Base-by-base conservation (phyloP, 2,113 vertebrate species). In the Callopanchax toddi region DNA sequence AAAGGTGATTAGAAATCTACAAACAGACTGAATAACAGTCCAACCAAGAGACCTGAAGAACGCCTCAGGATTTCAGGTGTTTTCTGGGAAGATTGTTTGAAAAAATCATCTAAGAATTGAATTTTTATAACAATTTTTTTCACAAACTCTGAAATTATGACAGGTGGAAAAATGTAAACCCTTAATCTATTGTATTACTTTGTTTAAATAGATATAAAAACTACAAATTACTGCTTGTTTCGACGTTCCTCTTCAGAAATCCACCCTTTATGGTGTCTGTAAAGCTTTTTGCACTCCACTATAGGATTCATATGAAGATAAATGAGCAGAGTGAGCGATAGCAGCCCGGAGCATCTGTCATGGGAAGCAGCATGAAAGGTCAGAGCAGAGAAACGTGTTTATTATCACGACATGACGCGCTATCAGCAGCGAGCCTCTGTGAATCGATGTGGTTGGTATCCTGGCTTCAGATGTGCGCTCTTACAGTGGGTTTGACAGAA, bases 361-460 rank as follows among this genome's bases (percentile, higher is more conserved):
- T 15, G 67, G 73, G 57, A 57, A 15, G 0, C 53, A 49, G 45
- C 67, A 55, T 50, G 42, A 73, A 84, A 81, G 73, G 83, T 82
- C 78, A 59, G 13, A 2, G 23, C 46, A 17, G 60, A 44, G 49
- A 73, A 75, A 76, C 36, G 71, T 86, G 84, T 86, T 86, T 87
- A 79, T 87, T 82, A 75, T 82, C 68, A 52, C 18, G 57, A 74
- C 67, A 50, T 85, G 79, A 85, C 61, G 71, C 15, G 18, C 21
- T 84, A 83, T 82, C 78, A 48, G 60, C 36, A 20, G 7, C 6
- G 54, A 65, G 66, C 59, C 50, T 43, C 64, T 58, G 11, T 55
- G 29, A 67, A 66, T 59, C 37, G 21, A 63, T 2, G 20, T 74
- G 82, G 71, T 82, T 69, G 57, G 32, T 79, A 85, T 85, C 66